phyloP scores from a whole-genome alignment of 2,797 vertebrate genomes.

The Aselliscus stoliczkanus region DNA sequence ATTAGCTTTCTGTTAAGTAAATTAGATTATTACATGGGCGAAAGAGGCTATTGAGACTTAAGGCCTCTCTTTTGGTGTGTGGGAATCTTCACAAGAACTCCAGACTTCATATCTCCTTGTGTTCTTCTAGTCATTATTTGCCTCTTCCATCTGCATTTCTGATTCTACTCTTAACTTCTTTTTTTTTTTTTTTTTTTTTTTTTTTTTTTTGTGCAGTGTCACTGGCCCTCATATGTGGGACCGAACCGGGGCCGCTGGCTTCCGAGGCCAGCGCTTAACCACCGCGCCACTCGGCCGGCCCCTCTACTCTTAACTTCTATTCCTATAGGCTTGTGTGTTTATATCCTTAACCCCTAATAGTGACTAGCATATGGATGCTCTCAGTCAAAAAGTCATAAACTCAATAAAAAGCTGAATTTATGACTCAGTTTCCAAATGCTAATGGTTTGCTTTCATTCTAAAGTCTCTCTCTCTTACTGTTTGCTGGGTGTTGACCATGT shows the following conservation, averaged over 20 bases:
- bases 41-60: not conserved
- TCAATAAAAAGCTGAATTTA: no score
- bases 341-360: not conserved
- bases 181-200: no score
- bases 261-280: no score
- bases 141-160: not conserved
- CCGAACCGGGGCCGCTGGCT: no score
- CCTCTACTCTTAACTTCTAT: not conserved
- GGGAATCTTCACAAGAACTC: not conserved
- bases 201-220: no score
- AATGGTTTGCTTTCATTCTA: not conserved
- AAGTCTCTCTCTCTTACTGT: not conserved
- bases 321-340: not conserved
- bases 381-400: not conserved
- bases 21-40: not conserved
- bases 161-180: not conserved
- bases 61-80: not conserved
- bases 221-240: no score
- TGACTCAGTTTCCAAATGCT: not conserved
- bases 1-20: not conserved
- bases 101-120: not conserved
- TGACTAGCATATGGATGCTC: not conserved
- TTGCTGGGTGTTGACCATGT: not conserved
- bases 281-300: no score
- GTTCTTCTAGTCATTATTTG: not conserved